Evolutionary conservation across 1,140 invertebrate genomes (phyloP).

Genomic region (Brachionus rubens): DNA sequence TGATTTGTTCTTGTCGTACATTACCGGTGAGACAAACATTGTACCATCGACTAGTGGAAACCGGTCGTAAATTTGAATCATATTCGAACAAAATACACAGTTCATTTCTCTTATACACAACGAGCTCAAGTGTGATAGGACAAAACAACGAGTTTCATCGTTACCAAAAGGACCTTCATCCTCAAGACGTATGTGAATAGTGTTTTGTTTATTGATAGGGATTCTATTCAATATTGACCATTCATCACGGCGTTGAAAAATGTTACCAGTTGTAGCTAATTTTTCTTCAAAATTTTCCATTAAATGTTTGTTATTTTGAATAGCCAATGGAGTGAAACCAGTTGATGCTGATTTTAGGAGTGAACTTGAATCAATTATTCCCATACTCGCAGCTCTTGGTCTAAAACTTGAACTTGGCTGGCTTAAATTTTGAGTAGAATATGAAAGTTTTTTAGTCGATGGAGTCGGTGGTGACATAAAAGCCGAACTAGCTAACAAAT

Average conservation of each 20-base stretch:
- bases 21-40: conserved; percentile 82
- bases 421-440: background rate
- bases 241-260: conserved; percentile 82
- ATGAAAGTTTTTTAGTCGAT: conserved; percentile 4
- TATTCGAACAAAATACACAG: conserved; percentile 79
- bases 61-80: conserved; percentile 85
- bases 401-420: background rate
- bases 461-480: conserved; percentile 13
- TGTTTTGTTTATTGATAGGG: conserved; percentile 90
- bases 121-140: conserved; percentile 80
- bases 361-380: background rate
- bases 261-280: conserved; percentile 52
- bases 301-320: conserved; percentile 27
- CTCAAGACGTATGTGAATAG: conserved; percentile 77
- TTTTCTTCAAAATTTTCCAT: conserved; percentile 43
- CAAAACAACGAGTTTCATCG: conserved; percentile 89
- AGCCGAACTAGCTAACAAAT: conserved; percentile 5
- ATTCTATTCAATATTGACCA: conserved; percentile 90
- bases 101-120: conserved; percentile 73
- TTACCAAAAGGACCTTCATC: conserved; percentile 94
- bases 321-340: background rate
- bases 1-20: conserved; percentile 48
- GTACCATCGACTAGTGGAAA: conserved; percentile 95
- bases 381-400: background rate
- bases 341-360: background rate